These are phyloP conservation scores for Takifugu bimaculatus DNA, from an alignment of 2,113 vertebrate species.

Conservation along the genomic window DNA sequence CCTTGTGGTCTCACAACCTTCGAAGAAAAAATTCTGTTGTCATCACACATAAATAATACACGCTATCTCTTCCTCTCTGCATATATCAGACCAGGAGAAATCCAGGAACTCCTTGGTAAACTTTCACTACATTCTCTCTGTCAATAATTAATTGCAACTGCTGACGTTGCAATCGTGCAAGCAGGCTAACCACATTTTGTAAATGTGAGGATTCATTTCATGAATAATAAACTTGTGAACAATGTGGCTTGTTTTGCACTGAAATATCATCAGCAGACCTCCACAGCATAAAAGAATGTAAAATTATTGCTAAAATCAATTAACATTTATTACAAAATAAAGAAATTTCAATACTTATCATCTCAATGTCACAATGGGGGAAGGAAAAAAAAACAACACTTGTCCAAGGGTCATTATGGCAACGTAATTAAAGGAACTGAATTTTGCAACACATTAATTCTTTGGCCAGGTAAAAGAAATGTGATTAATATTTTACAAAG, in stretches of 20 bases:
- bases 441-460: too few relatives aligned
- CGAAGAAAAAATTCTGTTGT: constrained; percentile 2
- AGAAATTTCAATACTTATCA: too few relatives aligned
- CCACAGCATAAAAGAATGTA: too few relatives aligned
- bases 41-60: constrained; percentile 54
- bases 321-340: too few relatives aligned
- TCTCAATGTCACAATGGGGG: too few relatives aligned
- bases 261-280: too few relatives aligned
- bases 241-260: not conserved
- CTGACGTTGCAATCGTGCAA: constrained; percentile 42
- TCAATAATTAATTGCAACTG: constrained; percentile 65
- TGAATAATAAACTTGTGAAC: constrained; percentile 34
- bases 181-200: not conserved
- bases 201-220: constrained; percentile 1
- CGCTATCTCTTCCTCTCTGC: constrained; percentile 11
- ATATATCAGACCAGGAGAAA: constrained; percentile 24
- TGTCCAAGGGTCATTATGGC: too few relatives aligned
- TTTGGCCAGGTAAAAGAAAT: too few relatives aligned
- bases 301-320: too few relatives aligned
- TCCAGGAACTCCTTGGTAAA: constrained; percentile 50
- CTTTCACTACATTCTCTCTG: constrained; percentile 51
- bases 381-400: too few relatives aligned
- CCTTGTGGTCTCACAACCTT: constrained; percentile 8
- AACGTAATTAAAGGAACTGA: too few relatives aligned
- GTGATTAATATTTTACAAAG: too few relatives aligned